Evolutionary conservation across 2,888 invertebrate genomes (phyloP), one percentile per base, ranked within the genome.

Genomic region (Muschampia plurimacula): DNA sequence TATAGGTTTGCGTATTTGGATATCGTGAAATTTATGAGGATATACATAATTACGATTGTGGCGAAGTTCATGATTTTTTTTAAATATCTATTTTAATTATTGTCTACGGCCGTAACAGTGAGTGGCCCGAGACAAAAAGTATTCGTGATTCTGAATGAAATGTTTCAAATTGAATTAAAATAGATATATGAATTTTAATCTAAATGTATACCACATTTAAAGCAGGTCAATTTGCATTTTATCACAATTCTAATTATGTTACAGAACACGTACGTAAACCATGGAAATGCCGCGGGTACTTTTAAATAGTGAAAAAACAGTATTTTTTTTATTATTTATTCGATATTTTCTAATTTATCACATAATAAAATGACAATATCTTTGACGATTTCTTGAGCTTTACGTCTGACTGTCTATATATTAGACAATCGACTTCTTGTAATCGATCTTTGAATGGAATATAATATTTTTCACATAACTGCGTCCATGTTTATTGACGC

Each of bases 1-100:
- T 84, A 82, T 87, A 85, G 85, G 81, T 79, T 75, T 77, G 74
- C 75, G 70, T 79, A 78, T 78, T 79, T 79, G 75, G 74, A 77
- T 69, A 68, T 62, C 52, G 62, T 76, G 72, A 67, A 71, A 65
- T 76, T 75, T 76, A 75, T 74, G 70, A 77, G 32, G 3, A 75
- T 80, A 79, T 79, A 76, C 77, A 22, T 22, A 22, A 22, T 22
- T 79, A 77, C 77, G 72, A 74, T 68, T 70, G 59, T 74, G 63
- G 44, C 60, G 73, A 78, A 75, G 67, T 74, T 80, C 79, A 77
- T 63, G 72, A 76, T 76, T 77, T 75, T 78, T 49, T 49, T 12
- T 49, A 69, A 69, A 75, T 77, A 69, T 70, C 57, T 74, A 72
- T 77, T 77, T 75, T 32, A 28, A 60, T 74, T 67, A 60, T 73